Evolutionary conservation across 2,797 vertebrate species (phyloP).

Genomic region (Enteromius trimaculatus): DNA sequence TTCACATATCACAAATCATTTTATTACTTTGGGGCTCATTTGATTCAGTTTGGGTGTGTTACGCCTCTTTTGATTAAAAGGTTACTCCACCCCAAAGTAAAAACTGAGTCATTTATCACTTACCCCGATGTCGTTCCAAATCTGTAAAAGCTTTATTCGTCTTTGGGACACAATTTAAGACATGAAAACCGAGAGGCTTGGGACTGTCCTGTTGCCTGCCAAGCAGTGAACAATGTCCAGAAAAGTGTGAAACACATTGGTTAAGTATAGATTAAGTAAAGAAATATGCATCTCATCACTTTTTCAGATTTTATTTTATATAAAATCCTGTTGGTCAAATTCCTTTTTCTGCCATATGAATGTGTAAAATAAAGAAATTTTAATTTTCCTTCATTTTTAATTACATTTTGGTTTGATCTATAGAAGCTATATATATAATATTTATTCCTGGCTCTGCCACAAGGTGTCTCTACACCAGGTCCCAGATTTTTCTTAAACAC

Average conservation of each 20-base stretch:
- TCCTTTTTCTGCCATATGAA: background rate
- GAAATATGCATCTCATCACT: background rate
- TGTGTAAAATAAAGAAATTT: background rate
- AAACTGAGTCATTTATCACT: no score
- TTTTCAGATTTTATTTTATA: background rate
- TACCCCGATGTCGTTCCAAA: no score
- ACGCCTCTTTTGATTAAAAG: no score
- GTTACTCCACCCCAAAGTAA: no score
- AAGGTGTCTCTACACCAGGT: slow-evolving; percentile 33
- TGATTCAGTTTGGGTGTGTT: no score
- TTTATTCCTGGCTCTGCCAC: background rate
- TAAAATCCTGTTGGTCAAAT: background rate
- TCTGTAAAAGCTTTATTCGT: no score
- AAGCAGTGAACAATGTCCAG: no score
- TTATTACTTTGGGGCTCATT: no score
- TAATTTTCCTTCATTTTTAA: background rate
- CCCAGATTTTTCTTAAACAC: background rate
- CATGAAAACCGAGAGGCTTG: no score
- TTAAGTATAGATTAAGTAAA: background rate
- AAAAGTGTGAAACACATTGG: no score
- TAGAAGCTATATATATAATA: background rate
- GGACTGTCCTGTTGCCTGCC: no score
- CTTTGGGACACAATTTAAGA: no score
- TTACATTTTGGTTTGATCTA: background rate
- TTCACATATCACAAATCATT: background rate